phyloP scores from a whole-genome alignment of 2,113 vertebrate species.

The Hyla sarda region DNA sequence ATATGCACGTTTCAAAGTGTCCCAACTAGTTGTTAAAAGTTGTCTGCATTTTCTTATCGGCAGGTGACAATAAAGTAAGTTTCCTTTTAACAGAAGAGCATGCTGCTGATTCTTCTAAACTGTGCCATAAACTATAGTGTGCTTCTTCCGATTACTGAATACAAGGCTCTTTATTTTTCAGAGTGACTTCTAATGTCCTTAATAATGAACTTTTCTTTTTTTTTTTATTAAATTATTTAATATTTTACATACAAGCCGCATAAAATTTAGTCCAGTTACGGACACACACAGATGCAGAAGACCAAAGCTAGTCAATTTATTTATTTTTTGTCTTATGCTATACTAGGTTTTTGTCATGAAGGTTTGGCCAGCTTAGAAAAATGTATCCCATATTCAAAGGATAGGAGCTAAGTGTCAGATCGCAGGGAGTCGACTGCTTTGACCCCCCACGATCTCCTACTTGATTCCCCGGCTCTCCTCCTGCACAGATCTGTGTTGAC shows the following conservation, averaged over 20 bases:
- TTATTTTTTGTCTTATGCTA: too few species aligned
- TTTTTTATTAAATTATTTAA: not conserved
- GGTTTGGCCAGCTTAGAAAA: too few species aligned
- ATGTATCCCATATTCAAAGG: too few species aligned
- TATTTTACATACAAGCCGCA: not conserved
- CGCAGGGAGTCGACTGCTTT: too few species aligned
- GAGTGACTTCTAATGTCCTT: not conserved
- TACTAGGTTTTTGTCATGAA: too few species aligned
- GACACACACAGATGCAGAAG: too few species aligned
- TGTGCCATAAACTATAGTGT: not conserved
- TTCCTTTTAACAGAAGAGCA: not conserved
- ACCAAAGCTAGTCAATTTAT: too few species aligned
- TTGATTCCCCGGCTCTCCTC: too few species aligned
- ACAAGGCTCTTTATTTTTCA: not conserved
- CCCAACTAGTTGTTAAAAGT: not conserved
- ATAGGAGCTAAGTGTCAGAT: too few species aligned
- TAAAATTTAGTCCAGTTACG: too few species aligned
- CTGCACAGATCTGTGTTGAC: too few species aligned
- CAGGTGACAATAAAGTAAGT: not conserved
- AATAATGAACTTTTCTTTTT: not conserved
- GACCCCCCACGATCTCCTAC: too few species aligned
- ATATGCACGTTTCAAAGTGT: not conserved
- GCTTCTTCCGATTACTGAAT: not conserved
- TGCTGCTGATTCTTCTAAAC: not conserved
- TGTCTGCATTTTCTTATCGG: not conserved